These are phyloP conservation scores for Drosophila funebris DNA, from an alignment of 1,140 invertebrate species.

Conservation along the genomic window DNA sequence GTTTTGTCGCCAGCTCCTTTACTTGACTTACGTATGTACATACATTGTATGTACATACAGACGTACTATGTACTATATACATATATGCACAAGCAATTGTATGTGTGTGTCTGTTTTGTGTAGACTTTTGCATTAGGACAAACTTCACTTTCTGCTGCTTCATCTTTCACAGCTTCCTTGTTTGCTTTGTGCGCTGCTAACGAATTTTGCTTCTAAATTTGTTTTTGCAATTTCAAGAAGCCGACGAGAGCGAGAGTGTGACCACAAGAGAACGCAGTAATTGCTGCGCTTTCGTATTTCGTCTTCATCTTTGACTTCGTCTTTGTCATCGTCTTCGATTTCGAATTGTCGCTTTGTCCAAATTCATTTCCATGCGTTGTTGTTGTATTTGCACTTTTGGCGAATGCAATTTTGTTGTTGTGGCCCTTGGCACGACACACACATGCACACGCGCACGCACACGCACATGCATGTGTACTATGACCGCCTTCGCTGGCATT, in stretches of 20 bases:
- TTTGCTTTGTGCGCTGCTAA: no score
- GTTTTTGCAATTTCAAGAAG: no score
- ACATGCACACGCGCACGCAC: background rate
- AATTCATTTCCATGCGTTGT: background rate
- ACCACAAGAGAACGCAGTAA: background rate
- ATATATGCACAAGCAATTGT: no score
- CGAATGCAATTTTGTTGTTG: background rate
- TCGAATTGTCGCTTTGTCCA: background rate
- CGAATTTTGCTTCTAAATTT: no score
- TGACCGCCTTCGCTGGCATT: background rate
- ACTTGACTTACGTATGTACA: no score
- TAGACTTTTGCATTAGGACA: background rate
- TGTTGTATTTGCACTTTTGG: slow-evolving; percentile 2
- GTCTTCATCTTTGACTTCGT: no score
- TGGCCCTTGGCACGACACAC: slow-evolving; percentile 4
- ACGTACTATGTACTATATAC: background rate
- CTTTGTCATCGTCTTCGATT: background rate
- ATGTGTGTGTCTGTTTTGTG: background rate
- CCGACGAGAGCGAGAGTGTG: background rate
- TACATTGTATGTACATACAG: background rate
- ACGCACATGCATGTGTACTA: background rate
- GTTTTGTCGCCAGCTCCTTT: no score
- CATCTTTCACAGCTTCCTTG: no score
- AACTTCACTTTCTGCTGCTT: no score
- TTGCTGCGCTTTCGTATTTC: no score